These are phyloP conservation scores for Hydrotaea cyrtoneurina DNA, from an alignment of 2,888 invertebrate species.

Conservation along the genomic window DNA sequence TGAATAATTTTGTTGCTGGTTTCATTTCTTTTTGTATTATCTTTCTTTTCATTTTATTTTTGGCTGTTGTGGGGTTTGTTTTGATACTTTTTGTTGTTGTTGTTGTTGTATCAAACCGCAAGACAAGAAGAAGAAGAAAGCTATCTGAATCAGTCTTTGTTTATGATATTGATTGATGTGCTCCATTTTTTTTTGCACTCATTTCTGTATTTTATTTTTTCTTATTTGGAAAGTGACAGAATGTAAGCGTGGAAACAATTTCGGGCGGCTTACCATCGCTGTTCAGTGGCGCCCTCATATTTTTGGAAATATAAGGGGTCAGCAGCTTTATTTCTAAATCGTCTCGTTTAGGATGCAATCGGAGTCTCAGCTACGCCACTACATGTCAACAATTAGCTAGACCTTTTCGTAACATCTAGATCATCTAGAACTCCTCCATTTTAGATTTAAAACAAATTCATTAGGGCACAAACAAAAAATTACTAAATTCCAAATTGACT, in stretches of 20 bases:
- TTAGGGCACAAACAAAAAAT: no score
- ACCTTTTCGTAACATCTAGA: no score
- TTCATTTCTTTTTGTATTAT: not conserved
- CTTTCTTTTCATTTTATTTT: conserved; percentile 1
- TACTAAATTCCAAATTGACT: no score
- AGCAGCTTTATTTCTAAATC: no score
- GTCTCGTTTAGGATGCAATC: no score
- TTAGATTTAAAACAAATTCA: no score
- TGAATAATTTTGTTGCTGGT: conserved; percentile 20
- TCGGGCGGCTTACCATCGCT: not conserved
- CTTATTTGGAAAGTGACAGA: not conserved
- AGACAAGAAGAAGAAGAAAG: conserved; percentile 43
- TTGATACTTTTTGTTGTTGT: no score
- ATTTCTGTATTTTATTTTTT: conserved; percentile 8
- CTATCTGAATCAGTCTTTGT: conserved; percentile 32
- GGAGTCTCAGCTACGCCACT: no score
- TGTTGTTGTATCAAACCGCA: conserved; percentile 50
- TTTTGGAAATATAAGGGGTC: no score
- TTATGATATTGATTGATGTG: conserved; percentile 62
- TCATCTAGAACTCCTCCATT: no score
- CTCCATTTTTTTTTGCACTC: conserved; percentile 42
- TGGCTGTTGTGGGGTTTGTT: conserved; percentile 23
- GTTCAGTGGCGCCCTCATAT: not conserved
- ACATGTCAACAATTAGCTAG: no score
- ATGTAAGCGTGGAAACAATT: not conserved